Percentiles rank a stretch among this genome's conserved stretches.
phyloP scores from a whole-genome alignment of 2,888 invertebrate species.

The Chymomyza amoena region DNA sequence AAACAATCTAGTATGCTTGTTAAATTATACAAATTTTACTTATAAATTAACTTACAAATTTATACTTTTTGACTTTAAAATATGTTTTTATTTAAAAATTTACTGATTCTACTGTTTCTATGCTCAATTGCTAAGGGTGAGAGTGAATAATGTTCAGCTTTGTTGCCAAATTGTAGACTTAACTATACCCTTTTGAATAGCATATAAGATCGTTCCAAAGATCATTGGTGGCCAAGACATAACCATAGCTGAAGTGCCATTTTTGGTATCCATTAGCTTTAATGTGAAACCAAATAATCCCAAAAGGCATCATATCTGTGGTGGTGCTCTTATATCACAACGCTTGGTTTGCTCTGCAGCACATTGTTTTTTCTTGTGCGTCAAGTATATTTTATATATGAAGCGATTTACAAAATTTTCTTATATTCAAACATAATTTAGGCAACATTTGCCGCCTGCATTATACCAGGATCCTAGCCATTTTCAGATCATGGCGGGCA shows the following conservation, averaged over 20 bases:
- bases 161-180: neutral
- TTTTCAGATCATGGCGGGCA: constrained; percentile 66
- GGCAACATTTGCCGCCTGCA: constrained; percentile 11
- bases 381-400: constrained; percentile 24
- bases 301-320: constrained; percentile 65
- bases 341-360: constrained; percentile 67
- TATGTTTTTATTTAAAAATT: too few species aligned
- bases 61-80: too few species aligned
- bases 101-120: too few species aligned
- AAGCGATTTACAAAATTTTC: too few species aligned
- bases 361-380: constrained; percentile 49
- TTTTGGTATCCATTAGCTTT: neutral
- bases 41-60: too few species aligned
- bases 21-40: too few species aligned
- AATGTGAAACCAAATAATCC: constrained; percentile 33
- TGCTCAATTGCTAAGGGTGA: too few species aligned
- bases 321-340: constrained; percentile 61
- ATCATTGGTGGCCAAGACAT: neutral
- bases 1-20: too few species aligned
- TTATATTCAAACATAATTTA: neutral
- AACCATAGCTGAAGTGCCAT: neutral
- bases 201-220: neutral
- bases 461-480: constrained; percentile 36
- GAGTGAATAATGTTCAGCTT: too few species aligned
- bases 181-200: neutral